Base-by-base conservation (phyloP, 2,113 vertebrate species). In the Asarcornis scutulata region DNA sequence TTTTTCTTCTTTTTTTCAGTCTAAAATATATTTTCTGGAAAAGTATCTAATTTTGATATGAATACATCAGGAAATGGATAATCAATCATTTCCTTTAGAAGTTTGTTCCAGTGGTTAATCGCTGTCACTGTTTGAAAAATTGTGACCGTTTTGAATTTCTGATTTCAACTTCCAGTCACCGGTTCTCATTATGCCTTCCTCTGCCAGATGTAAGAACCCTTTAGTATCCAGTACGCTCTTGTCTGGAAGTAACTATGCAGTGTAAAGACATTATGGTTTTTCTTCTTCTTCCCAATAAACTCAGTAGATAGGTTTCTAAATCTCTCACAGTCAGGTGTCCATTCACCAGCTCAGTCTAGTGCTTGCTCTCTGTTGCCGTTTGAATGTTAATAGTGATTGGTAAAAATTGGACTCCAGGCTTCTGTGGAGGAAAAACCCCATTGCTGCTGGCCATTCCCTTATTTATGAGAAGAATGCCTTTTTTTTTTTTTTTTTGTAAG, bases 151-250 rank as follows among this genome's bases (percentile, higher is more conserved):
- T 96, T 96, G 88, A 96, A 96, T 97, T 96, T 93, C 96, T 95
- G 96, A 90, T 95, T 97, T 97, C 95, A 94, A 50, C 95, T 97
- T 96, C 88, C 96, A 96, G 93, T 95, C 85, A 96, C 95, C 83
- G 76, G 95, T 96, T 96, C 95, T 97, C 95, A 95, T 97, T 97
- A 94, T 81, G 83, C 73, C 85, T 94, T 94, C 95, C 80, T 88
- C 80, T 92, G 93, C 95, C 96, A 97, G 95, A 97, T 96, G 96
- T 89, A 96, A 88, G 90, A 96, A 96, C 95, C 86, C 92, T 96
- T 96, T 92, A 94, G 73, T 96, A 94, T n/a, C 86, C 86, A 90
- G 90, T 46, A 62, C 0, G 0, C 72, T 95, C 86, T 93, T 27
- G 75, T 86, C 90, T 90, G 86, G 48, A 90, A 94, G 71, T 84